phyloP scores from a whole-genome alignment of 1,140 invertebrate species.

The Steinernema khuongi region DNA sequence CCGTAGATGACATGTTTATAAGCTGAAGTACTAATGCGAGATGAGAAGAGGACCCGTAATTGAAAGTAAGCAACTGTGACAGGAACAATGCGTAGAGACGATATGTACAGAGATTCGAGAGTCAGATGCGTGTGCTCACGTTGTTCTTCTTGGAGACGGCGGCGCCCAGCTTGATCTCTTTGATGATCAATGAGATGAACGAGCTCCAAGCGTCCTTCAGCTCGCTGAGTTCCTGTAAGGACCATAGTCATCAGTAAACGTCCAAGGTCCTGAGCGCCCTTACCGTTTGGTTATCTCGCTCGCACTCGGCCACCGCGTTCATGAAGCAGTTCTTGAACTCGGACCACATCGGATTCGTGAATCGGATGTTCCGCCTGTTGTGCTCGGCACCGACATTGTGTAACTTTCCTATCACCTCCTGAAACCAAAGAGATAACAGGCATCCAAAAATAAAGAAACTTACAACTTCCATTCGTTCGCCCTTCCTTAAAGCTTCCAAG shows the following conservation, averaged over 20 bases:
- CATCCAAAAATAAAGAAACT: background rate
- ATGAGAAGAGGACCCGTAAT: conserved; percentile 11
- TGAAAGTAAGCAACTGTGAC: background rate
- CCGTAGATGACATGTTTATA: too few relatives aligned
- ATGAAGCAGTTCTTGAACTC: background rate
- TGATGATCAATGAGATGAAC: conserved; percentile 12
- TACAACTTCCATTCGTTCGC: background rate
- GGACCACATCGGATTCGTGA: conserved; percentile 1
- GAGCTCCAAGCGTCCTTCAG: background rate
- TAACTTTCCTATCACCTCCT: background rate
- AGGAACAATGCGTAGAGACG: background rate
- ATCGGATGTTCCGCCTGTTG: background rate
- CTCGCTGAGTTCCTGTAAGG: background rate
- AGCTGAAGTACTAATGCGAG: too few relatives aligned
- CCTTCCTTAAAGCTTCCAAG: background rate
- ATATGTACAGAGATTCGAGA: conserved; percentile 16
- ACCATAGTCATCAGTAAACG: background rate
- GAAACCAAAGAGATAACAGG: background rate
- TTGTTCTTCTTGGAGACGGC: background rate
- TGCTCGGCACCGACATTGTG: background rate
- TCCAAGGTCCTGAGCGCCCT: too few relatives aligned
- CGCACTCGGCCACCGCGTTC: background rate
- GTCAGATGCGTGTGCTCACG: background rate
- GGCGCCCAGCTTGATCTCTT: conserved; percentile 6
- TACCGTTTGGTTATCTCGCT: background rate